Percentiles rank a stretch among this genome's conserved stretches.
Evolutionary conservation across 2,888 invertebrate genomes (phyloP).

Genomic region (Eumacrocentrus americanus): DNA sequence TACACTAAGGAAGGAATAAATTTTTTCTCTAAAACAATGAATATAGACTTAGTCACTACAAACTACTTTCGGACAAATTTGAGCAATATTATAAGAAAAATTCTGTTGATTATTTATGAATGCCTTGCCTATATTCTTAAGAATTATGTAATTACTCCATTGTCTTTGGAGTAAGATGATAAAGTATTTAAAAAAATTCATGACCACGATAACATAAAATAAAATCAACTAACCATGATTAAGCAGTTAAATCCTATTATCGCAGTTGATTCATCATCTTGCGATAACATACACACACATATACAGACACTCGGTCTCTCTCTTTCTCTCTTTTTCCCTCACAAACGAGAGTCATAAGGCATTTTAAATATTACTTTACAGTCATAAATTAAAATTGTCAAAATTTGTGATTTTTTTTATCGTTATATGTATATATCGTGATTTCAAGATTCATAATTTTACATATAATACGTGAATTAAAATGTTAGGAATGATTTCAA

Average conservation of each 20-base stretch:
- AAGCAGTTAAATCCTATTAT: background rate
- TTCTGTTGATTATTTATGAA: conserved; percentile 16
- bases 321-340: background rate
- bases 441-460: background rate
- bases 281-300: too few species aligned
- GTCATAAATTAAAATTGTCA: background rate
- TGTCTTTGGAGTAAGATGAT: too few species aligned
- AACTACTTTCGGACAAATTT: conserved; percentile 45
- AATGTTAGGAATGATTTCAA: conserved; percentile 3
- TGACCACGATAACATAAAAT: background rate
- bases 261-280: background rate
- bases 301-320: too few species aligned
- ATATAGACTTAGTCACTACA: conserved; percentile 33
- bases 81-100: conserved; percentile 48
- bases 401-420: background rate
- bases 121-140: too few species aligned
- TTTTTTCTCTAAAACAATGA: background rate
- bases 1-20: background rate
- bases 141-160: too few species aligned
- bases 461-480: background rate
- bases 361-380: background rate
- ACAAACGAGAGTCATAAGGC: conserved; percentile 5
- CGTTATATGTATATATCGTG: background rate
- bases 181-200: too few species aligned
- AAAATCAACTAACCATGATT: background rate